These are phyloP conservation scores for Oscheius sp. DNA, from an alignment of 2,888 invertebrate genomes.

Conservation along the genomic window DNA sequence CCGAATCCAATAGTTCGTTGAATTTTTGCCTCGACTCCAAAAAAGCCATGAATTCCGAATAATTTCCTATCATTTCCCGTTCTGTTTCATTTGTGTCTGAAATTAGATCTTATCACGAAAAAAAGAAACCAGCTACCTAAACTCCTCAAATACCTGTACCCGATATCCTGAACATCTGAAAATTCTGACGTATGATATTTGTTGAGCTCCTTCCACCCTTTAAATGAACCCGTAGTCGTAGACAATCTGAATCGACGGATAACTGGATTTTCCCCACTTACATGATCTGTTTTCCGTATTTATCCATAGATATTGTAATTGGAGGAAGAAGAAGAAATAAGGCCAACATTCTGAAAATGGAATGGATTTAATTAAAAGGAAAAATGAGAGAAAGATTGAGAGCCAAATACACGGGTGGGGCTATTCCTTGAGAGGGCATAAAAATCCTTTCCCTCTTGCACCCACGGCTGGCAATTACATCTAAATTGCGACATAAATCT, in stretches of 20 bases:
- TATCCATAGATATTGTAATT: slow-evolving; percentile 8
- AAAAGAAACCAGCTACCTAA: slow-evolving; percentile 29
- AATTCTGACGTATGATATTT: slow-evolving; percentile 41
- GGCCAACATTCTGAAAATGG: too few relatives aligned
- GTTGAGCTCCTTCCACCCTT: slow-evolving; percentile 45
- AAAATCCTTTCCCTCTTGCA: too few relatives aligned
- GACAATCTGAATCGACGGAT: slow-evolving; percentile 23
- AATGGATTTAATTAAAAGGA: too few relatives aligned
- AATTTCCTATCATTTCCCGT: neutral
- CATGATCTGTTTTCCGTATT: slow-evolving; percentile 34
- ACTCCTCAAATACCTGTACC: slow-evolving; percentile 44
- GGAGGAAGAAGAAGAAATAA: neutral
- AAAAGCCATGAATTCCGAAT: slow-evolving; percentile 41
- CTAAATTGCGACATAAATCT: too few relatives aligned
- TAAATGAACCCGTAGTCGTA: slow-evolving; percentile 27
- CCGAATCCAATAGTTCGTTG: slow-evolving; percentile 43
- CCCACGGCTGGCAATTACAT: too few relatives aligned
- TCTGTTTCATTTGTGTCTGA: slow-evolving; percentile 1
- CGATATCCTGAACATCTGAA: slow-evolving; percentile 37
- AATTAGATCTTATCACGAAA: neutral
- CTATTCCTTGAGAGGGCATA: too few relatives aligned
- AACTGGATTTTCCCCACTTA: neutral
- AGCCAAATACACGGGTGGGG: too few relatives aligned
- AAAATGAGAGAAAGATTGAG: too few relatives aligned
- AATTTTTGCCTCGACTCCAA: slow-evolving; percentile 43